Base-by-base conservation (phyloP, 1,140 invertebrate species). In the Psix sp. region DNA sequence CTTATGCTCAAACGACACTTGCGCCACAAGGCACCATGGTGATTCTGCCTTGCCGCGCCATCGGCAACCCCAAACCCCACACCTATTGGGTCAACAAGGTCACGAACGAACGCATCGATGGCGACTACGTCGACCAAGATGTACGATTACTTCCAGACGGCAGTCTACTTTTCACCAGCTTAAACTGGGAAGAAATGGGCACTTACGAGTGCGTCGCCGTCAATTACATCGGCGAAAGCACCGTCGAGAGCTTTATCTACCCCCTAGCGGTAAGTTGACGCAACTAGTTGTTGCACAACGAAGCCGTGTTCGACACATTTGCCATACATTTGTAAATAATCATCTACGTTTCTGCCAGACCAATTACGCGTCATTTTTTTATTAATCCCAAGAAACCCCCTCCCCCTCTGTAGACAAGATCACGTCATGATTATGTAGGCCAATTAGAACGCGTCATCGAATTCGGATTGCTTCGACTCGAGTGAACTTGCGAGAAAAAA, bases 141-240 rank as follows among this genome's bases (percentile, higher is more conserved):
- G 87, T 93, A 2, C 87, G 89, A 82, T 86, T 93, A 1, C 86
- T 93, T 48, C 85, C 89, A 10, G 91, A 90, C 75, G 95, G 95
- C 0, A 92, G 93, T 76, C 86, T 96, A 2, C 74, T 93, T 1
- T 94, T 96, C 56, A 84, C 86, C 5, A 87, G 89, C 18, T 80
- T 95, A 10, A 86, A 84, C 11, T 96, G 93, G 93, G 83, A 87
- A 9, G 93, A 95, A 79, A 95, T 96, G 94, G 94, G 94, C 17
- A 87, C 86, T 6, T 96, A 92, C 86, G 91, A 88, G 2, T 96
- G 94, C 78, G 86, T 90, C 0, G 93, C 92, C 3, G 88, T 90
- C 57, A 95, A 94, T 81, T 74, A 84, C 1, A 84, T 89, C 20
- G 92, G 92, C 6, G 88, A 90, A 40, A 93, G 93, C 71, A 83